Base-by-base conservation (phyloP, 2,797 vertebrate species). In the Chelmon rostratus region DNA sequence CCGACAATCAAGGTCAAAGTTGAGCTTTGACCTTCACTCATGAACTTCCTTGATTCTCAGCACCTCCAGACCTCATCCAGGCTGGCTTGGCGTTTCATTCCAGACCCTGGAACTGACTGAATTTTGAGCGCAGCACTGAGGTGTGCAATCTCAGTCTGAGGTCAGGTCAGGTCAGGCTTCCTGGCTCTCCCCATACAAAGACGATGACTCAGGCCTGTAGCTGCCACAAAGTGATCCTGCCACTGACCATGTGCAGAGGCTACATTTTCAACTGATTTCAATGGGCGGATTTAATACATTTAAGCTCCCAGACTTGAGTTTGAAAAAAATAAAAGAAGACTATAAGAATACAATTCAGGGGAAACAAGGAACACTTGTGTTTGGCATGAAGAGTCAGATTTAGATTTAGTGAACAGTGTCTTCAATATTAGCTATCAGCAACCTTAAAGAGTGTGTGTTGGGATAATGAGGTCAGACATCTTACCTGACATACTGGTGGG, bases 401-500 rank as follows among this genome's bases (percentile, higher is more conserved):
- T 19, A 21, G 21, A 44, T 37, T 63, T 21, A 1, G 13, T 19
- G 28, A 71, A 50, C 50, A 21, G 12, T 3, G 21, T 5, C 23
- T 67, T 44, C 9, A 52, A 50, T 31, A 56, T 31, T 23, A 33
- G 33, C 19, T 21, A 4, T 38, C 10, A 19, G 10, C 2, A 28
- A 16, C 37, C 31, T 42, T 28, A n/a, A 49, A 40, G 64, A 31
- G 59, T 23, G 52, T 73, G 33, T 52, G 23, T 16, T n/a, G 2
- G 18, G 6, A 37, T 23, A 3, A 25, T 8, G 9, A 10, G 47
- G 35, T 4, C 21, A 15, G n/a, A 38, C 31, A 46, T 76, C 92
- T 93, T 84, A 96, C 95, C 95, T 96, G 95, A 96, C 95, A 96
- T 96, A 92, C 93, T 96, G 95, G 88, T 91, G 92, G 90, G 89